Base-by-base conservation (phyloP, 2,888 invertebrate genomes). In the Arrhopalites spinosus region DNA sequence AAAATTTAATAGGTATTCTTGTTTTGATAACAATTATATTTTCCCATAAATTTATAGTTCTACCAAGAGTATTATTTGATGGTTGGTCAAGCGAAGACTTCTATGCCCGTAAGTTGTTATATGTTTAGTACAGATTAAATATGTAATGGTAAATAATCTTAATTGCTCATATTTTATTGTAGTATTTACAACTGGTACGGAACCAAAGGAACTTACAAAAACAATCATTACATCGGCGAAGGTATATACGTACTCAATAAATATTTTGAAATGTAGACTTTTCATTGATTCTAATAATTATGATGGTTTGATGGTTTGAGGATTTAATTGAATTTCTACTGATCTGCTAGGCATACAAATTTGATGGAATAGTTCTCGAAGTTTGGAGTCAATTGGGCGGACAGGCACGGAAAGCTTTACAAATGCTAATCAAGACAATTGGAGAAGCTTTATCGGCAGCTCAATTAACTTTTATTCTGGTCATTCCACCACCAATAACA, bases 351-450 rank as follows among this genome's bases (percentile, higher is more conserved):
- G 89, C 90, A 77, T 90, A 93, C 86, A 89, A 91, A 80, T 95
- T 98, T 86, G 91, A 94, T 86, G 98, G 98, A 0, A 89, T 93
- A 50, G 95, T 96, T 0, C 85, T 98, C 2, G 98, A 98, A 86
- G 89, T 96, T 70, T 94, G 96, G 91, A 91, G 93, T 23, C 94
- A 95, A 86, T 87, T 95, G 84, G 89, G 92, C 83, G 89, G 92
- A 82, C 87, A 91, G 83, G 87, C 89, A 1, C 87, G 89, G 80
- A 86, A 88, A 45, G 82, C 81, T 15, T 78, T 84, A 59, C 79
- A 82, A 75, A 77, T 83, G 78, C 87, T 93, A 82, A 88, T 94
- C 59, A 89, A 89, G 83, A 86, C 88, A 77, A 87, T 93, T 84
- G 90, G 90, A 87, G 86, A 86, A 85, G 86, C 83, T 53, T 81